Base-by-base conservation (phyloP, 1,140 invertebrate genomes). In the Macrosteles quadrilineatus region DNA sequence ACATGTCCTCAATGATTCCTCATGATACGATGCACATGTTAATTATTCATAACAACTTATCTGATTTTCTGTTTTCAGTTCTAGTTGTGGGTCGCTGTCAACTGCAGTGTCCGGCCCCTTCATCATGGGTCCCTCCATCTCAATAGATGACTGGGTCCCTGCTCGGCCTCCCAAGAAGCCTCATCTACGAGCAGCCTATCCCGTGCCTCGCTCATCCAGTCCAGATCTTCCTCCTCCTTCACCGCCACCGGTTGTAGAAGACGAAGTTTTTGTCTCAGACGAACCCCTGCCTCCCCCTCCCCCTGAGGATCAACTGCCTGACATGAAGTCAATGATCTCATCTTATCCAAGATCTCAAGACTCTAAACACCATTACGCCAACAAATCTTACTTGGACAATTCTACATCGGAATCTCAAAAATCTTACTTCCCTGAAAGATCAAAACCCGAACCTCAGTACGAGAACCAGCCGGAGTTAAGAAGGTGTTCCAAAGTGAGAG, bases 151-250 rank as follows among this genome's bases (percentile, higher is more conserved):
- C 72, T 90, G 87, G 85, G 87, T 89, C 0, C 91, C 91, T 0
- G 90, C 92, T 73, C 80, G 86, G 66, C 87, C 87, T 1, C 87
- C 87, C 12, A 93, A 93, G 79, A 92, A 92, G 77, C 89, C 90
- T 0, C 87, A 91, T 75, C 76, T 90, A n/a, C 76, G 88, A 74
- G 82, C 80, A 29, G 82, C 80, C 19, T 75, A 73, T 63, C 72
- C 73, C 14, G 53, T 62, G 17, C 63, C 68, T 6, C 63, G 69
- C 6, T 25, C 40, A 1, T 59, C 72, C 0, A 67, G 69, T 19
- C 76, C 76, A n/a, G 73, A 74, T 32, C 55, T 72, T 6, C 79
- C 80, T 1, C 76, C 76, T 4, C 80, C 81, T 6, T 76, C 79
- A 2, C 78, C 77, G 25, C 74, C 76, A 23, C 75, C 71, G 1